Percentiles rank a stretch among this genome's conserved stretches.
Conservation (phyloP, 2,888 invertebrate genomes). For the Drosophila neonasuta region DNA sequence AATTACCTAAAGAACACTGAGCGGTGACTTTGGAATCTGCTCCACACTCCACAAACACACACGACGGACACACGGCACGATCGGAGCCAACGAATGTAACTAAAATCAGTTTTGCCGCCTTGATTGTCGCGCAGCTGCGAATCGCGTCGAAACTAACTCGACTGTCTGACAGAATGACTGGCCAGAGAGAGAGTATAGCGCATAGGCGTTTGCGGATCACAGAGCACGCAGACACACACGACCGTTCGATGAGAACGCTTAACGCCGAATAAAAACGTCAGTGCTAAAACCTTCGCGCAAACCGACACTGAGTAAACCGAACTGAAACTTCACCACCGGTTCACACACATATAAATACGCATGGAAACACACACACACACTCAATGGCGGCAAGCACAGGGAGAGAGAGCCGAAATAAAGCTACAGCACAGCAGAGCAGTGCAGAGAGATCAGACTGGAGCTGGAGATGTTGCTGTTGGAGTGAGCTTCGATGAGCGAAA, state of each 20-base stretch:
- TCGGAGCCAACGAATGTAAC: conserved; percentile 32
- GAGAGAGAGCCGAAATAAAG: conserved; percentile 19
- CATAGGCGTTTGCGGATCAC: conserved; percentile 25
- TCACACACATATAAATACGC: conserved; percentile 54
- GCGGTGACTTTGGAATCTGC: conserved; percentile 23
- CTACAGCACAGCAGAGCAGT: conserved; percentile 16
- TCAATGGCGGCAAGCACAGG: not conserved
- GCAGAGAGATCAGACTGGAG: conserved; percentile 3
- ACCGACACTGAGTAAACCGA: conserved; percentile 41
- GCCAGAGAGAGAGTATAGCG: not conserved
- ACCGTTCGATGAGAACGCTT: conserved; percentile 81
- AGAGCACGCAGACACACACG: conserved; percentile 51
- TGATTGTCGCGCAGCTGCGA: conserved; percentile 42
- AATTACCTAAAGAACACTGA: conserved; percentile 70
- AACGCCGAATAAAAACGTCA: conserved; percentile 78
- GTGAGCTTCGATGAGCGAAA: conserved; percentile 51
- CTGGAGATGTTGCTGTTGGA: conserved; percentile 37
- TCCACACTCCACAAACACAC: conserved; percentile 23
- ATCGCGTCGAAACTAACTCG: conserved; percentile 48
- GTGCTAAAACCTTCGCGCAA: conserved; percentile 63
- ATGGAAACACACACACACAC: conserved; percentile 6
- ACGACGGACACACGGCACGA: conserved; percentile 20
- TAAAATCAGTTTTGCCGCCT: conserved; percentile 23
- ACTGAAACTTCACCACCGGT: conserved; percentile 62
- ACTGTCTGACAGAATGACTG: conserved; percentile 9